Conservation (phyloP, 2,113 vertebrate genomes). For the Neoarius graeffei region DNA sequence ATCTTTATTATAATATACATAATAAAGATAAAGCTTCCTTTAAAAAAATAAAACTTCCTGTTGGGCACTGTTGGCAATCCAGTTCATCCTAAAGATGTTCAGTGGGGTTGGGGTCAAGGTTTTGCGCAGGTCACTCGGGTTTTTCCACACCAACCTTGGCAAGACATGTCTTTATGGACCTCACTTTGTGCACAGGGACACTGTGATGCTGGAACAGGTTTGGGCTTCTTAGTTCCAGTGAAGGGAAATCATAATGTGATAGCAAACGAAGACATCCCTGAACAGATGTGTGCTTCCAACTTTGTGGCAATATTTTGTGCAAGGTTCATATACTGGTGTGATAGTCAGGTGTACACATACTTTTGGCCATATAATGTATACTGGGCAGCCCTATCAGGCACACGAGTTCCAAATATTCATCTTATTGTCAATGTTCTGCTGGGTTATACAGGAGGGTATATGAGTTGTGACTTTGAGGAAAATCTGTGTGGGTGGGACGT, state of each 20-base stretch:
- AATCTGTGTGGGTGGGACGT: conserved; percentile 67
- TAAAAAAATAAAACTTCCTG: too few relatives aligned
- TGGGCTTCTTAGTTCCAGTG: too few relatives aligned
- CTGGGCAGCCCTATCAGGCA: not conserved
- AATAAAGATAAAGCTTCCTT: too few relatives aligned
- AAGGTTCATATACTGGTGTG: not conserved
- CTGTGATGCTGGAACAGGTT: too few relatives aligned
- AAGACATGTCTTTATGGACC: too few relatives aligned
- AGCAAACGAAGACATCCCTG: not conserved
- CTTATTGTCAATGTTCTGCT: not conserved
- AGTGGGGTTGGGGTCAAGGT: too few relatives aligned
- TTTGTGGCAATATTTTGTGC: not conserved
- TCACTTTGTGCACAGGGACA: too few relatives aligned
- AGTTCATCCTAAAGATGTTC: not conserved
- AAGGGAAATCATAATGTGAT: not conserved
- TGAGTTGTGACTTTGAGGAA: conserved; percentile 68
- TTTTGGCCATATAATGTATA: not conserved
- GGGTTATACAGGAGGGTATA: conserved; percentile 45
- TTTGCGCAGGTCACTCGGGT: too few relatives aligned
- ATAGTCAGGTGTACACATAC: not conserved
- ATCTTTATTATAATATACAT: not conserved
- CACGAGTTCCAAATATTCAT: not conserved
- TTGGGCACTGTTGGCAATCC: not conserved
- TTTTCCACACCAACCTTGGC: too few relatives aligned
- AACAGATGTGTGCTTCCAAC: not conserved